A percentile compares a stretch with the other conserved stretches of the same genome.
Evolutionary conservation across 2,888 invertebrate species (phyloP).

Genomic region (Agonopterix arenella): DNA sequence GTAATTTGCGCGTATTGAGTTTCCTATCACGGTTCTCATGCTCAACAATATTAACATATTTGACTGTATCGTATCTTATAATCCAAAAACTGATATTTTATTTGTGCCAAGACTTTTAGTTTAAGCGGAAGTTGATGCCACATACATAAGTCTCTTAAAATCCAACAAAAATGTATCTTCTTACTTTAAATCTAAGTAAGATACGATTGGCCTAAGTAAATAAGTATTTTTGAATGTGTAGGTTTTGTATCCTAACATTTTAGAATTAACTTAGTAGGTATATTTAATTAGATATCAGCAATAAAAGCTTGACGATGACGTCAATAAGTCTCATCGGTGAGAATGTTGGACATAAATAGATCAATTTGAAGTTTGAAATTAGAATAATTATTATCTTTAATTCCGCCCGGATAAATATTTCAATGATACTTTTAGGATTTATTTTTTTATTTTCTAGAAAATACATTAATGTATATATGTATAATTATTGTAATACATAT

Average conservation of each 20-base stretch:
- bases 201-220: constrained; percentile 66
- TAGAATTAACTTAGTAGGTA: constrained; percentile 37
- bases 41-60: constrained; percentile 39
- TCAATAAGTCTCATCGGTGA: constrained; percentile 30
- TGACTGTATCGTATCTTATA: constrained; percentile 29
- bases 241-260: constrained; percentile 56
- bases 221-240: constrained; percentile 60
- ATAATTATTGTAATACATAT: too few relatives aligned
- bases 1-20: constrained; percentile 20
- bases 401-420: neutral
- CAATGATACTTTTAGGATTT: neutral
- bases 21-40: constrained; percentile 25
- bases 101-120: constrained; percentile 71
- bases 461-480: too few relatives aligned
- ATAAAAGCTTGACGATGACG: constrained; percentile 15
- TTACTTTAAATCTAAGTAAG: constrained; percentile 37
- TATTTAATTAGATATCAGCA: constrained; percentile 25
- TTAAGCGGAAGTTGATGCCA: constrained; percentile 41
- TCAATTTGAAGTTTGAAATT: too few relatives aligned
- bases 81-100: constrained; percentile 48
- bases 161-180: constrained; percentile 39
- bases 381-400: too few relatives aligned
- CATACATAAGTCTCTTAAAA: constrained; percentile 12
- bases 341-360: constrained; percentile 9
- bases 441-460: neutral